Conservation (phyloP, 2,888 invertebrate species). For the Amphipoea oculea region DNA sequence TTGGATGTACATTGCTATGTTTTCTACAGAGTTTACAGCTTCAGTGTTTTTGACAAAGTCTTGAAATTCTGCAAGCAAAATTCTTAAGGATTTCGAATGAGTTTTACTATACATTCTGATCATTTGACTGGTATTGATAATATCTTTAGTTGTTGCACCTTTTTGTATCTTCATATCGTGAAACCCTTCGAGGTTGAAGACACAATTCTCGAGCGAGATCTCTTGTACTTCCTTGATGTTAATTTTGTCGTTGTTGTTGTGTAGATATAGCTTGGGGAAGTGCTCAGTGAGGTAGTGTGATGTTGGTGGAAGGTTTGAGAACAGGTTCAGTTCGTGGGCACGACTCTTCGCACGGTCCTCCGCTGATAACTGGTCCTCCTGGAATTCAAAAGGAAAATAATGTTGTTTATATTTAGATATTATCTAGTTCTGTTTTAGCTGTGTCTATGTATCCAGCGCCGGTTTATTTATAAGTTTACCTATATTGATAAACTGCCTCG, state of each 20-base stretch:
- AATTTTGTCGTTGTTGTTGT: constrained; percentile 59
- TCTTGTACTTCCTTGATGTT: constrained; percentile 66
- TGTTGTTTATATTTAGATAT: neutral
- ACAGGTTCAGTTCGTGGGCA: constrained; percentile 76
- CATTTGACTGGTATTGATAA: constrained; percentile 74
- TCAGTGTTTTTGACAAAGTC: constrained; percentile 69
- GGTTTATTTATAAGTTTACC: neutral
- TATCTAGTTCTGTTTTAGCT: neutral
- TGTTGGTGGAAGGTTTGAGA: constrained; percentile 72
- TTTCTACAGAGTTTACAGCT: constrained; percentile 70
- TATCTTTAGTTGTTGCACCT: constrained; percentile 70
- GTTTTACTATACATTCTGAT: constrained; percentile 76
- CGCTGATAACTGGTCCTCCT: constrained; percentile 76
- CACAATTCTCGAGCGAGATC: constrained; percentile 62
- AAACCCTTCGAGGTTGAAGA: constrained; percentile 73
- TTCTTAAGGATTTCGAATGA: constrained; percentile 68
- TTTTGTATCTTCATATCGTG: constrained; percentile 68
- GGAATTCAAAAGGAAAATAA: constrained; percentile 40
- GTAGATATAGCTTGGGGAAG: constrained; percentile 76
- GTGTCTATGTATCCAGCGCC: too few species aligned
- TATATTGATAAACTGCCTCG: neutral
- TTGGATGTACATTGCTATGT: constrained; percentile 75
- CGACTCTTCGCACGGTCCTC: constrained; percentile 75
- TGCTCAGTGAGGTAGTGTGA: constrained; percentile 68
- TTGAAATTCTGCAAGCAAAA: constrained; percentile 74